Evolutionary conservation across 2,797 vertebrate genomes (phyloP), one percentile per base, ranked within the genome.

Genomic region (Notolabrus celidotus): DNA sequence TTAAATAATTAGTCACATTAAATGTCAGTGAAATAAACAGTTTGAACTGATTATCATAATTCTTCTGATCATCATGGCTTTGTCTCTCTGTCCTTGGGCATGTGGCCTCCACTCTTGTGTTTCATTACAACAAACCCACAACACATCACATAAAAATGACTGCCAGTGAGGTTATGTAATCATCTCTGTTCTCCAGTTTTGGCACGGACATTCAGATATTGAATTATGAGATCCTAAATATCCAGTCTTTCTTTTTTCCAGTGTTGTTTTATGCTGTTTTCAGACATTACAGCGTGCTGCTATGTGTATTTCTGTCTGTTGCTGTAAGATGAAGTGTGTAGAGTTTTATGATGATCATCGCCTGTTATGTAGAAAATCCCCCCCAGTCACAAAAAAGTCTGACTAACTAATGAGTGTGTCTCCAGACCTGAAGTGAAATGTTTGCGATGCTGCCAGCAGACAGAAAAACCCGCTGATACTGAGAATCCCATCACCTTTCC

Each of bases 141-240:
- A n/a, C 39, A 34, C 20, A 64, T 64, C 7, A 71, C 52, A 54
- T 58, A 31, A 55, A 59, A 47, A 70, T 68, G 36, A 15, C 22
- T 1, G 20, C 17, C 27, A 52, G 3, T 34, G 19, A 53, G 33
- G 22, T 64, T 68, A 57, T 47, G 34, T 47, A 46, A 71, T 71
- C n/a, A 41, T 12, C n/a, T 47, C 25, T 12, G 16, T 55, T 64
- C 22, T 25, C 6, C 11, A 23, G 46, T 47, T 52, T 57, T 45
- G 10, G 29, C 10, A 15, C 56, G 15, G 59, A 34, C 17, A 17
- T 29, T 45, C 1, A 47, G 14, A 49, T 49, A 41, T 5, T 34
- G 2, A 59, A 45, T 62, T n/a, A 19, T 12, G 4, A 29, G 12
- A 57, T 16, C 20, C 5, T 8, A 7, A 25, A 15, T 3, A 17